Percentiles rank a stretch among this genome's conserved stretches.
These are phyloP conservation scores for Oryzias melastigma DNA, from an alignment of 2,113 vertebrate genomes.

Conservation along the genomic window DNA sequence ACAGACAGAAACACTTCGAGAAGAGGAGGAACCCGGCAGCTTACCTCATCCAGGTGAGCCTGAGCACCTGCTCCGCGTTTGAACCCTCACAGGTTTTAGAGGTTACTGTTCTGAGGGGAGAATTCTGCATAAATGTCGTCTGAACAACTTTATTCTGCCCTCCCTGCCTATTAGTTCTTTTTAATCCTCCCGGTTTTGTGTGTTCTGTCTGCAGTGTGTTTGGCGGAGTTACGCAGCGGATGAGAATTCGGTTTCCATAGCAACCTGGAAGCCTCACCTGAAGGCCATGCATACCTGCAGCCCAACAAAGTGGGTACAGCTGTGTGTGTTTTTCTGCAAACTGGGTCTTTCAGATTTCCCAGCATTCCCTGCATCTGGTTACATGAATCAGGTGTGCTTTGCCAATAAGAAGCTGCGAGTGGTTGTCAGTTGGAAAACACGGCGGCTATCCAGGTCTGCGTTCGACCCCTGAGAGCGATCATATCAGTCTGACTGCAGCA, in stretches of 20 bases:
- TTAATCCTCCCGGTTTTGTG: slow-evolving; percentile 18
- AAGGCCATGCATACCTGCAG: slow-evolving; percentile 99
- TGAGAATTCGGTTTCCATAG: slow-evolving; percentile 99
- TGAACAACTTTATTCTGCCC: slow-evolving; percentile 25
- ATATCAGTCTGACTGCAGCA: too few relatives aligned
- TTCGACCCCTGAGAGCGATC: too few relatives aligned
- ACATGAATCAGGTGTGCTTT: too few relatives aligned
- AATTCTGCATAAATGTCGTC: too few relatives aligned
- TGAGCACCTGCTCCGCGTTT: neutral
- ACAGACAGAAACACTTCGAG: slow-evolving; percentile 98
- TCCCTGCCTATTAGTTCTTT: slow-evolving; percentile 26
- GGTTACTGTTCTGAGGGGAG: too few relatives aligned
- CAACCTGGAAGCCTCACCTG: slow-evolving; percentile 99
- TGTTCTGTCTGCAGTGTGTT: slow-evolving; percentile 90
- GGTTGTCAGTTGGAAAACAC: too few relatives aligned
- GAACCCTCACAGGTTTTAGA: too few relatives aligned
- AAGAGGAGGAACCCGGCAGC: slow-evolving; percentile 96
- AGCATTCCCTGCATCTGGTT: too few relatives aligned
- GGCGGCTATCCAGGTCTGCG: too few relatives aligned
- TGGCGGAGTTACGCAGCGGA: slow-evolving; percentile 99
- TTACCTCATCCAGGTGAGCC: slow-evolving; percentile 93
- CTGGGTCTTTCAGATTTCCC: neutral
- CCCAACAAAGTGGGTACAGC: slow-evolving; percentile 97
- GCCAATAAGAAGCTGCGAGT: too few relatives aligned
- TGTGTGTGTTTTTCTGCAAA: slow-evolving; percentile 71